Evolutionary conservation across 2,113 vertebrate species (phyloP), one percentile per base, ranked within the genome.

Genomic region (Spea bombifrons): DNA sequence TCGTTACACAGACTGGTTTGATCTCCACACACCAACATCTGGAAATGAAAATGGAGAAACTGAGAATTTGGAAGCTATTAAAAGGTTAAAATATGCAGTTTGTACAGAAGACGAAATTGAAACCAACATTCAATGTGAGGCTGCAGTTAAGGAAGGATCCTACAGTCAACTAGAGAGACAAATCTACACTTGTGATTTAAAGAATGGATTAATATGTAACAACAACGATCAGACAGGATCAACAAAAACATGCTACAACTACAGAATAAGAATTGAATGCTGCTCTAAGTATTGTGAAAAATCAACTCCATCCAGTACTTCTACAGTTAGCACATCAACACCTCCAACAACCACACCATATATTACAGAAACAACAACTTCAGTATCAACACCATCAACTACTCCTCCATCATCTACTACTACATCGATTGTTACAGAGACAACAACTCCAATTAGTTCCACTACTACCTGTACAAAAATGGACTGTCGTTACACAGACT

Each of bases 141-240:
- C 69, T 30, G 50, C 7, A 53, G 43, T 10, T 5, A 72, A 55
- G 12, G 43, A 9, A 8, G 43, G 8, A 53, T 17, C 30, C 3
- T 30, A 30, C 30, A 30, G 30, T 30, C 30, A 30, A 30, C 30
- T 30, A 30, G 30, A 71, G 8, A 13, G 17, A 7, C 69, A 71
- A 53, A 49, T 4, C 7, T 70, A 70, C 49, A 8, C 10, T 10
- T 71, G 49, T 43, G 10, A 71, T 17, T 16, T 53, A 8, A n/a
- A 71, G 69, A 71, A 71, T 53, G 69, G 69, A 50, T 52, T 71
- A 49, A 49, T 53, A 16, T 71, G 69, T 71, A 53, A 71, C 17
- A 71, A 71, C 49, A 43, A 5, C 2, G 47, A 71, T 43, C 69
- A 71, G 17, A 52, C 3, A 4, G 3, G 6, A 5, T 8, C 8